A percentile compares a stretch with the other conserved stretches of the same genome.
Evolutionary conservation across 1,140 invertebrate species (phyloP).

Genomic region (Heliconius hewitsoni): DNA sequence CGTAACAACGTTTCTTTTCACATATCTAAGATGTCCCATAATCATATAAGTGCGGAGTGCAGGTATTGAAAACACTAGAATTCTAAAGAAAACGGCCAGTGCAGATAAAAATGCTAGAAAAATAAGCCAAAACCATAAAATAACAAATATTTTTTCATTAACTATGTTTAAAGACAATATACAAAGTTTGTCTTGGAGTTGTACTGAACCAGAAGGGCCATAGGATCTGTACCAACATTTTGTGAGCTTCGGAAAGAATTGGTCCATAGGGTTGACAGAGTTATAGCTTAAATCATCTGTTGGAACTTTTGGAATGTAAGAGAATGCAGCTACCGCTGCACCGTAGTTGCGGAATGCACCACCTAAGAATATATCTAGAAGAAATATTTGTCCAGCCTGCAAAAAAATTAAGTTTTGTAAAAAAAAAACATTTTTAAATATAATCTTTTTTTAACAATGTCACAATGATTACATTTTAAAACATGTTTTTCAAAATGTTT

Average conservation of each 20-base stretch:
- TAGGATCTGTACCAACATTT: constrained; percentile 88
- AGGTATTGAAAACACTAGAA: constrained; percentile 76
- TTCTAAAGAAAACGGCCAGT: constrained; percentile 84
- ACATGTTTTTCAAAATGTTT: too few species aligned
- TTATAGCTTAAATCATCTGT: constrained; percentile 48
- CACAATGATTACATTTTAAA: too few species aligned
- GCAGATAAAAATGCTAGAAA: constrained; percentile 84
- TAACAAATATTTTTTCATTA: constrained; percentile 90
- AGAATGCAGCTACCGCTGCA: constrained; percentile 81
- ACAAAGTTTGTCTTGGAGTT: constrained; percentile 86
- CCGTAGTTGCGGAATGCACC: constrained; percentile 88
- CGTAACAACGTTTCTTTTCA: constrained; percentile 76
- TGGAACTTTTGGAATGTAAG: constrained; percentile 61
- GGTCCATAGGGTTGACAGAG: constrained; percentile 81
- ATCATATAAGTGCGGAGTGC: constrained; percentile 82
- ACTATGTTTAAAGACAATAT: constrained; percentile 89
- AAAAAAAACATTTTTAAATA: too few species aligned
- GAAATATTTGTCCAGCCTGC: constrained; percentile 82
- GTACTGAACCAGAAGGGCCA: constrained; percentile 83
- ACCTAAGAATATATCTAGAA: constrained; percentile 88
- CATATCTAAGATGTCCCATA: constrained; percentile 79
- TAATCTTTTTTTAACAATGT: too few species aligned
- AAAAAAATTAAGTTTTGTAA: constrained; percentile 7
- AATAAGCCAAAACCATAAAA: constrained; percentile 92
- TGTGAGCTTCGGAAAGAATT: constrained; percentile 89